These are phyloP conservation scores for Panagrolaimus sp. DNA, from an alignment of 1,140 invertebrate genomes.

Conservation along the genomic window DNA sequence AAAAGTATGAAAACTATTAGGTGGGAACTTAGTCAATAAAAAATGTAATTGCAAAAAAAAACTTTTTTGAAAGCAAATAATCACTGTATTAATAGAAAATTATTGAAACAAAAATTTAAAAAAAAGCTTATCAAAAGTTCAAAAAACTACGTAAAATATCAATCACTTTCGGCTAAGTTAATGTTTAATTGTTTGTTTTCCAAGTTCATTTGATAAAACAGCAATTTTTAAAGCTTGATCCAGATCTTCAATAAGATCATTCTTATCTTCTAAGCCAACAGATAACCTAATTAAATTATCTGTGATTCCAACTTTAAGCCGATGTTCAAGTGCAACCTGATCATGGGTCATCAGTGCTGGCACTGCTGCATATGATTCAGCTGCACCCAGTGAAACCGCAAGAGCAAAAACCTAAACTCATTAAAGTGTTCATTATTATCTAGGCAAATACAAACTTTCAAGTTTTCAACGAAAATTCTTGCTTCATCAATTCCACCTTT, in stretches of 20 bases:
- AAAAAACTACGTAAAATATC: no score
- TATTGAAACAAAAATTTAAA: no score
- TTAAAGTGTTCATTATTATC: no score
- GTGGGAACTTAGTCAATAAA: no score
- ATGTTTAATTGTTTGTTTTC: no score
- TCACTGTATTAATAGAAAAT: no score
- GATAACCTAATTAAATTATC: conserved; percentile 81
- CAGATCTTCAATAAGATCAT: conserved; percentile 79
- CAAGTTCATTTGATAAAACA: not conserved
- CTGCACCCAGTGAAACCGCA: conserved; percentile 61
- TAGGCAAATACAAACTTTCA: not conserved
- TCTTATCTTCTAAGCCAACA: conserved; percentile 78
- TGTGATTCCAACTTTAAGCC: conserved; percentile 72
- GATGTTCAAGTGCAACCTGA: conserved; percentile 61
- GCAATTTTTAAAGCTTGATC: conserved; percentile 66
- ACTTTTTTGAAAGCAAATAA: no score
- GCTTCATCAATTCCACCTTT: conserved; percentile 72
- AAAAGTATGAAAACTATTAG: no score
- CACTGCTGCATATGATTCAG: conserved; percentile 61
- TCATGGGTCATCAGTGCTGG: conserved; percentile 57
- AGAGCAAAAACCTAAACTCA: conserved; percentile 58
- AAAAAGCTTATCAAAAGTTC: no score
- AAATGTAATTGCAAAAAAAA: no score
- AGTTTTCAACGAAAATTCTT: conserved; percentile 66
- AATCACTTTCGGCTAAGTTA: no score